Base-by-base conservation (phyloP, 2,113 vertebrate species). In the Eleginops maclovinus region DNA sequence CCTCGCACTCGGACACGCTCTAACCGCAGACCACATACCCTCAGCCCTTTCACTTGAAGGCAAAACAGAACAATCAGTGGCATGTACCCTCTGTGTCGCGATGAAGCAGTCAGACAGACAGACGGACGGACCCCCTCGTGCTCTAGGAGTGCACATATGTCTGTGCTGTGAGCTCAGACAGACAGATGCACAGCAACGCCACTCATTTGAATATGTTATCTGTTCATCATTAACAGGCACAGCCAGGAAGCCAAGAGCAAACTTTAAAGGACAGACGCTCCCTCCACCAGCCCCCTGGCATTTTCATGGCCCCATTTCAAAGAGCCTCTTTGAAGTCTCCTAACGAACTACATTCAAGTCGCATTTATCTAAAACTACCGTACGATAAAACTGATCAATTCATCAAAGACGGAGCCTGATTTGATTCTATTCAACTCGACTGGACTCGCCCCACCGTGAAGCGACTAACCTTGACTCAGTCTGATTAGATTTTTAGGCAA, bases 181-280 rank as follows among this genome's bases (percentile, higher is more conserved):
- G 83, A 76, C 72, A 63, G 77, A 73, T 70, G 83, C 81, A 75
- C 75, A 83, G 72, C 46, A 8, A 50, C 17, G 79, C 53, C 79
- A 65, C 79, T 75, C 76, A 72, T 77, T 24, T 89, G 24, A 94
- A 92, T 93, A 93, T 93, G 90, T 93, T 78, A 93, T 92, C 85
- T 76, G 66, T 41, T 86, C 82, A 88, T 95, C 90, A 92, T 94
- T 94, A 94, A 87, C 90, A 83, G 81, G 43, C 90, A 31, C 90
- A 73, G 91, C 81, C 85, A 89, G 83, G 84, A 87, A 87, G 85
- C 83, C 71, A 72, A 72, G 82, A 79, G 77, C 78, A 79, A 81
- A 85, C 87, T 87, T 87, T 86, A 88, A 87, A 90, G 89, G 82
- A 90, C 77, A 83, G 86, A 85, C 75, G 22, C 77, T 17, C 43